Conservation (phyloP, 1,140 invertebrate species). For the Macrostomum lignano region DNA sequence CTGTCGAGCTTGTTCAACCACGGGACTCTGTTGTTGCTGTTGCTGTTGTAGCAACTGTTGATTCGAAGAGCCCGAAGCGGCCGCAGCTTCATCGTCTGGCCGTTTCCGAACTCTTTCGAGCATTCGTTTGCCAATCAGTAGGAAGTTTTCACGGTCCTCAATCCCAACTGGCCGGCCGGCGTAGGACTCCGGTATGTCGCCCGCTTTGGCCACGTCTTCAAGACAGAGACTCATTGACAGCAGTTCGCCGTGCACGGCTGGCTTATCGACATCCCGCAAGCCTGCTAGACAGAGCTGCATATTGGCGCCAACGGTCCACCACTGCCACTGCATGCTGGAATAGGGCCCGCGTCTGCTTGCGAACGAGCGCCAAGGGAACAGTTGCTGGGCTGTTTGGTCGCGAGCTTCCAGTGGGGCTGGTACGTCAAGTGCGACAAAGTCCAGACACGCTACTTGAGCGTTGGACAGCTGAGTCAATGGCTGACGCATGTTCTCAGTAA, state of each 20-base stretch:
- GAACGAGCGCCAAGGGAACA: conserved; percentile 21
- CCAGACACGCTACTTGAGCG: conserved; percentile 12
- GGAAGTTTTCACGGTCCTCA: background rate
- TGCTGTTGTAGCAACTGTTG: too few relatives aligned
- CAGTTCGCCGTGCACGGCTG: background rate
- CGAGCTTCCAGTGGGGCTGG: conserved; percentile 23
- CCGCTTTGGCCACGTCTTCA: background rate
- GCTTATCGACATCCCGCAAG: conserved; percentile 22
- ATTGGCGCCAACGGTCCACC: conserved; percentile 17
- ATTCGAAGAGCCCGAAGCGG: too few relatives aligned
- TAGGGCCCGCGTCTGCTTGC: conserved; percentile 19
- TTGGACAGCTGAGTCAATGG: conserved; percentile 20
- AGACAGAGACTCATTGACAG: background rate
- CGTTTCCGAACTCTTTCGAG: too few relatives aligned
- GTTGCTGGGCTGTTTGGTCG: conserved; percentile 12
- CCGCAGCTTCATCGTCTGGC: too few relatives aligned
- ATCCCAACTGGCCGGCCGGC: background rate
- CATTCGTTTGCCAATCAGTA: background rate
- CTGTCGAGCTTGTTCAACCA: too few relatives aligned
- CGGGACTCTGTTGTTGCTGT: too few relatives aligned
- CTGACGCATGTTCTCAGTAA: conserved; percentile 16
- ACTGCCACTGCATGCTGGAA: conserved; percentile 16
- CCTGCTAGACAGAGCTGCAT: conserved; percentile 21
- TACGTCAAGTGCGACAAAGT: conserved; percentile 13
- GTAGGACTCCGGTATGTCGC: background rate